Percentiles rank a stretch among this genome's conserved stretches.
Conservation (phyloP, 2,797 vertebrate genomes). For the Chloroceryle inda region DNA sequence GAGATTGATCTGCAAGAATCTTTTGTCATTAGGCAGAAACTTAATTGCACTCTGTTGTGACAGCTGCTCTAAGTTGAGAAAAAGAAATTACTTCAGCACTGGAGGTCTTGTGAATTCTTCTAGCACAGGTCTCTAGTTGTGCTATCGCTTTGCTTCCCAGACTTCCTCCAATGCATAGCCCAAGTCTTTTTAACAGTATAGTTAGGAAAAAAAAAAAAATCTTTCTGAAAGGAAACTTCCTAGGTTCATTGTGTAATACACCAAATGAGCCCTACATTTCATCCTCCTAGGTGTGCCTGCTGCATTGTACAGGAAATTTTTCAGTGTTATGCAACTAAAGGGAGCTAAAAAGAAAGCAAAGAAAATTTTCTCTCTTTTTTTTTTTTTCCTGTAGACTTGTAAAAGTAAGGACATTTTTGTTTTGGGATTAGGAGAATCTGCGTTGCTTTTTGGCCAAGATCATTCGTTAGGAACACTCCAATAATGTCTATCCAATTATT, state of each 20-base stretch:
- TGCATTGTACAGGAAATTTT: not conserved
- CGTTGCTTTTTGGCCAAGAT: not conserved
- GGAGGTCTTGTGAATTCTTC: not conserved
- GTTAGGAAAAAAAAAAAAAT: not conserved
- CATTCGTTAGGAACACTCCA: not conserved
- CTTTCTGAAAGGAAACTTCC: not conserved
- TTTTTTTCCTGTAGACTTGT: not conserved
- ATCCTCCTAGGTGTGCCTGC: not conserved
- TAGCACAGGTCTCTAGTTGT: not conserved
- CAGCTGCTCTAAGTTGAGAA: not conserved
- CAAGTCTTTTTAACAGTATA: not conserved
- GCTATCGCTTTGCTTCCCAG: not conserved
- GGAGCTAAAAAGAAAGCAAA: not conserved
- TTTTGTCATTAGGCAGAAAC: not conserved
- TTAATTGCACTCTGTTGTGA: not conserved
- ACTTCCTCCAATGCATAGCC: not conserved
- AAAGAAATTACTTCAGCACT: not conserved
- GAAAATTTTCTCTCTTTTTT: not conserved
- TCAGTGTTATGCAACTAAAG: not conserved
- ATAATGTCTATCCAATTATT: not conserved
- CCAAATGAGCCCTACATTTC: not conserved
- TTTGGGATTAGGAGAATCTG: not conserved
- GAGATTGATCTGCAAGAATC: not conserved
- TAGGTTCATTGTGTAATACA: not conserved
- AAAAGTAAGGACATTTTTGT: not conserved